Conservation (phyloP, 2,113 vertebrate genomes). For the Toxostoma redivivum region DNA sequence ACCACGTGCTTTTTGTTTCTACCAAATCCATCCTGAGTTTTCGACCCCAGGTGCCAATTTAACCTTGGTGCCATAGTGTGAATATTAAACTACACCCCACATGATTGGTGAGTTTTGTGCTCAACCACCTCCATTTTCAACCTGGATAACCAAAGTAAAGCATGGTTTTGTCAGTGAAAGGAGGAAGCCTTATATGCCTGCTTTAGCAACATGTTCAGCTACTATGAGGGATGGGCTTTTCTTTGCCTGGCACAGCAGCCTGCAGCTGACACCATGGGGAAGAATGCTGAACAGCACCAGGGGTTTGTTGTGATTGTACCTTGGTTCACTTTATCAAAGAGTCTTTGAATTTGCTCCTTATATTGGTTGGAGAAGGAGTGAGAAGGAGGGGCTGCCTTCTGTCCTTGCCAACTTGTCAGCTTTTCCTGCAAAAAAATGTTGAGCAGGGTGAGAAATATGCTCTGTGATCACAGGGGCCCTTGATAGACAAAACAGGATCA, state of each 20-base stretch:
- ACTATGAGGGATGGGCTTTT: background rate
- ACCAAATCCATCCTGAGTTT: background rate
- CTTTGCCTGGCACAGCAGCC: background rate
- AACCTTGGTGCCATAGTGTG: fast-evolving
- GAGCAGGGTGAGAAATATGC: slow-evolving; percentile 50
- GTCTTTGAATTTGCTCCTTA: background rate
- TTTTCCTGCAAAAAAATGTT: slow-evolving; percentile 6
- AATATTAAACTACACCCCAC: background rate
- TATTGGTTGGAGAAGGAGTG: background rate
- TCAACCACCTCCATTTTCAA: background rate
- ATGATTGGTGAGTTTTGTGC: background rate
- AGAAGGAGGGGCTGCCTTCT: background rate
- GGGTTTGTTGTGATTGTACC: background rate
- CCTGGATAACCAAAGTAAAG: background rate
- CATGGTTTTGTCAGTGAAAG: background rate
- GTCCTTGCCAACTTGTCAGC: slow-evolving; percentile 36
- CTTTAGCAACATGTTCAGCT: background rate
- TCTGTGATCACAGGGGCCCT: slow-evolving; percentile 48
- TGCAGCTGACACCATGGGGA: background rate
- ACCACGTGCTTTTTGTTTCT: background rate
- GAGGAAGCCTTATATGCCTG: background rate
- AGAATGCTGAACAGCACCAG: background rate
- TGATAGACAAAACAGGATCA: slow-evolving; percentile 49
- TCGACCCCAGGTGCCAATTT: background rate
- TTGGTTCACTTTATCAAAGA: background rate